Evolutionary conservation across 2,113 vertebrate genomes (phyloP).

Genomic region (rabbit (Oryctolagus cuniculus)): mOryCun1.1 NC_091432.1:196247001-196247500

Average conservation of each 20-base stretch:
- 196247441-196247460: constrained; percentile 6
- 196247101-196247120: not conserved
- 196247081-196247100: not conserved
- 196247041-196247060: constrained; percentile 18
- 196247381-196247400: not conserved
- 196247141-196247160: constrained; percentile 19
- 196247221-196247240: not conserved
- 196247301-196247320: not conserved
- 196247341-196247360: constrained; percentile 4
- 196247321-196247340: not conserved
- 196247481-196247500: not conserved
- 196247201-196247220: not conserved
- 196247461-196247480: not conserved
- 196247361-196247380: not conserved
- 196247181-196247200: not conserved
- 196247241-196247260: not conserved
- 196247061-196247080: not conserved
- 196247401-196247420: constrained; percentile 22
- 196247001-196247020: not conserved
- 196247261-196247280: not conserved
- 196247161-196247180: not conserved
- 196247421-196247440: not conserved
- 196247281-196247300: not conserved
- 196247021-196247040: not conserved
- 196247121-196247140: not conserved